These are phyloP conservation scores for Phyllotis vaccarum DNA, from an alignment of 2,797 vertebrate species.

Conservation along the genomic window DNA sequence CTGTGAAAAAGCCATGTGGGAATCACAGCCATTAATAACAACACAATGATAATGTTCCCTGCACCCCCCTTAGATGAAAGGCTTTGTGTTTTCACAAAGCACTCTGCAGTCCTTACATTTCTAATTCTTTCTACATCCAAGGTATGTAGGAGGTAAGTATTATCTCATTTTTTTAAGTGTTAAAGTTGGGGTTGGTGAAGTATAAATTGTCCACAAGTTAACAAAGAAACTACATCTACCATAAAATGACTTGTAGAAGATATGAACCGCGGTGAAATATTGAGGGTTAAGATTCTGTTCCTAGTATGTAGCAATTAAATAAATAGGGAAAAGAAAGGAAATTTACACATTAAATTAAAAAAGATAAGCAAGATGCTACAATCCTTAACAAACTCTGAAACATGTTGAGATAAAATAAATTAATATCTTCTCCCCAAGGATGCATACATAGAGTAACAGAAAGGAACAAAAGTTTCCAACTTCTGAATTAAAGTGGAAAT, in stretches of 20 bases:
- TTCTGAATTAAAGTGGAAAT: neutral
- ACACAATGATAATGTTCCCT: slow-evolving; percentile 53
- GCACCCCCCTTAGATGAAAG: slow-evolving; percentile 75
- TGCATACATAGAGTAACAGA: neutral
- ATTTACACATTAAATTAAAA: slow-evolving; percentile 13
- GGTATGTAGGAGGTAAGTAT: slow-evolving; percentile 47
- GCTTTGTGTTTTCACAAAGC: slow-evolving; percentile 60
- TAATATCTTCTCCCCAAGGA: neutral
- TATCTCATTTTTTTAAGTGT: slow-evolving; percentile 65
- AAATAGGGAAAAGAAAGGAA: slow-evolving; percentile 1
- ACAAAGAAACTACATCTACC: neutral
- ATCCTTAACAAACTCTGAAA: neutral
- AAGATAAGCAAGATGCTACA: neutral
- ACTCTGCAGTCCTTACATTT: slow-evolving; percentile 62
- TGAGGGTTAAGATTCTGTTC: neutral
- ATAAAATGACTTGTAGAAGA: neutral
- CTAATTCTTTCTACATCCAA: slow-evolving; percentile 60
- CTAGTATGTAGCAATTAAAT: neutral
- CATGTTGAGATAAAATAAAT: neutral
- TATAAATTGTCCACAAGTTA: slow-evolving; percentile 40
- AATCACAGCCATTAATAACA: slow-evolving; percentile 39
- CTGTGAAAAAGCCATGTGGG: slow-evolving; percentile 49
- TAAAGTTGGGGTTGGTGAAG: slow-evolving; percentile 53
- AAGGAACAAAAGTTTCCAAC: neutral
- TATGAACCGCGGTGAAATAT: neutral